Percentiles rank a stretch among this genome's conserved stretches.
Conservation (phyloP, 2,888 invertebrate genomes). For the Myopa tessellatipennis region DNA sequence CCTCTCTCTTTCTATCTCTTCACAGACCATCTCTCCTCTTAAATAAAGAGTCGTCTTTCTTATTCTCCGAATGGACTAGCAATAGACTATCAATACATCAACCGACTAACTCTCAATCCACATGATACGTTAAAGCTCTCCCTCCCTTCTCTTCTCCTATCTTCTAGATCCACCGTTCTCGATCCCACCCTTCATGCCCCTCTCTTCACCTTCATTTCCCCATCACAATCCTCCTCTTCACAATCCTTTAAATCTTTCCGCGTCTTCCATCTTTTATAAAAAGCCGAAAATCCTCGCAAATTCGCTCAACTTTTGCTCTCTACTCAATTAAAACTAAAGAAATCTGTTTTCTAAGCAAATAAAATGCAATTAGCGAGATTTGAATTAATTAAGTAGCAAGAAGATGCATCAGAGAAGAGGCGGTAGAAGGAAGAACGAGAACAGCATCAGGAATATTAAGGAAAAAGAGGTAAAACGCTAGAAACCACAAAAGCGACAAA, state of each 20-base stretch:
- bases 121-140: neutral
- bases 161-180: neutral
- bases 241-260: too few relatives aligned
- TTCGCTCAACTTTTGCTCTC: constrained; percentile 22
- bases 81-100: too few relatives aligned
- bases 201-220: neutral
- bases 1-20: too few relatives aligned
- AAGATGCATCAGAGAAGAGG: constrained; percentile 23
- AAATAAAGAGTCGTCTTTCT: too few relatives aligned
- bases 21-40: too few relatives aligned
- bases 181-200: neutral
- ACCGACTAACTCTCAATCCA: too few relatives aligned
- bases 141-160: neutral
- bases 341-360: constrained; percentile 64
- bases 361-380: constrained; percentile 68
- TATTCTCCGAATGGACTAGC: too few relatives aligned
- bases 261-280: too few relatives aligned
- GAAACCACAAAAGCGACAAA: constrained; percentile 6
- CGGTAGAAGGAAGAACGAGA: neutral
- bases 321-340: constrained; percentile 35
- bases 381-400: constrained; percentile 64
- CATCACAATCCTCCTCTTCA: too few relatives aligned
- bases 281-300: neutral
- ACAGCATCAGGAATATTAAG: neutral
- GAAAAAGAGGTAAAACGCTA: neutral